phyloP scores from a whole-genome alignment of 2,797 vertebrate species.

The Pipistrellus pygmaeus region DNA sequence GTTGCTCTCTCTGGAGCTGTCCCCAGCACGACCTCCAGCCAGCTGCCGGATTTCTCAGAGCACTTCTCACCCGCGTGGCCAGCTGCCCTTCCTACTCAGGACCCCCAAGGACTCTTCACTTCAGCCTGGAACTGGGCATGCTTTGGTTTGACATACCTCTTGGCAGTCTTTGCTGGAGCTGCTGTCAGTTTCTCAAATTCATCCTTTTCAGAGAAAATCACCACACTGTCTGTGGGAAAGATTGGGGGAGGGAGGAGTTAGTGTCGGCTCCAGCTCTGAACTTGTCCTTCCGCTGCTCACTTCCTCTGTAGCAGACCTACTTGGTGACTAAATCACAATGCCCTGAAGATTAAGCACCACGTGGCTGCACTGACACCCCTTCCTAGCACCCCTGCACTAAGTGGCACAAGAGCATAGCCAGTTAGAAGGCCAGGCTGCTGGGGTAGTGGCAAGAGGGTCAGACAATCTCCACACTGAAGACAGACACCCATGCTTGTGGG shows the following conservation, averaged over 20 bases:
- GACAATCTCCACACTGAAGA: neutral
- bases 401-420: neutral
- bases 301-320: neutral
- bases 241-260: neutral
- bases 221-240: slow-evolving; percentile 92
- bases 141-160: slow-evolving; percentile 90
- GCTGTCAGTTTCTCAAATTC: slow-evolving; percentile 98
- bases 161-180: slow-evolving; percentile 93
- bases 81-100: neutral
- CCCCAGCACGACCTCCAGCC: neutral
- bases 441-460: neutral
- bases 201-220: slow-evolving; percentile 97
- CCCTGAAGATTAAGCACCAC: neutral
- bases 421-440: neutral
- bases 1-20: neutral
- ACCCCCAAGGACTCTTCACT: neutral
- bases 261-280: neutral
- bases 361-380: neutral
- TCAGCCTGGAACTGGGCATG: neutral
- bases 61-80: neutral
- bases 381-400: slow-evolving; percentile 14
- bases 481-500: neutral
- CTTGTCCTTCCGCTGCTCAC: neutral
- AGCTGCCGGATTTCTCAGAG: neutral
- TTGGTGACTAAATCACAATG: neutral